Percentiles rank a stretch among this genome's conserved stretches.
phyloP scores from a whole-genome alignment of 2,113 vertebrate genomes.

The Thomomys bottae region DNA sequence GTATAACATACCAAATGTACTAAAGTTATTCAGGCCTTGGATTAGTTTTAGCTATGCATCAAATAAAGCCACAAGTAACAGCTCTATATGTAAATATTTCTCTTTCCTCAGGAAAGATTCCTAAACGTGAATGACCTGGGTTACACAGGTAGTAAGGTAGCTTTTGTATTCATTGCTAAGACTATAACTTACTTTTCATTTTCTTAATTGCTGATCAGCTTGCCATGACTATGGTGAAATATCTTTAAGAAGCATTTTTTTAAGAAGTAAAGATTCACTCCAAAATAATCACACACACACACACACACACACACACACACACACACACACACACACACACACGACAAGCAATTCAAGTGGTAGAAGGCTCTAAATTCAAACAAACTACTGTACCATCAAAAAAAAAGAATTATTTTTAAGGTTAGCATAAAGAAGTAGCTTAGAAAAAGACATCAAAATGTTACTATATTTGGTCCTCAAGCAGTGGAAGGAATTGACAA shows the following conservation, averaged over 20 bases:
- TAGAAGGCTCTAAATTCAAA: too few relatives aligned
- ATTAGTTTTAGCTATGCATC: not conserved
- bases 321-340: too few relatives aligned
- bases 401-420: conserved; percentile 4
- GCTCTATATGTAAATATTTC: not conserved
- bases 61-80: not conserved
- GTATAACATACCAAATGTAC: not conserved
- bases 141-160: not conserved
- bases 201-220: not conserved
- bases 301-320: too few relatives aligned
- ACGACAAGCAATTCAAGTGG: too few relatives aligned
- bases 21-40: not conserved
- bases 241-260: not conserved
- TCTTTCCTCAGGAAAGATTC: not conserved
- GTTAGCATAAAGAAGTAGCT: not conserved
- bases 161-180: not conserved
- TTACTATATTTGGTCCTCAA: not conserved
- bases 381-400: not conserved
- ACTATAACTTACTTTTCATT: not conserved
- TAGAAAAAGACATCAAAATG: not conserved
- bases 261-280: too few relatives aligned
- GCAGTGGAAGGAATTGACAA: not conserved
- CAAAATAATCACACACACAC: too few relatives aligned
- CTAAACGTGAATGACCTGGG: not conserved
- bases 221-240: not conserved